Base-by-base conservation (phyloP, 2,888 invertebrate genomes). In the Lepidonotus clava region DNA sequence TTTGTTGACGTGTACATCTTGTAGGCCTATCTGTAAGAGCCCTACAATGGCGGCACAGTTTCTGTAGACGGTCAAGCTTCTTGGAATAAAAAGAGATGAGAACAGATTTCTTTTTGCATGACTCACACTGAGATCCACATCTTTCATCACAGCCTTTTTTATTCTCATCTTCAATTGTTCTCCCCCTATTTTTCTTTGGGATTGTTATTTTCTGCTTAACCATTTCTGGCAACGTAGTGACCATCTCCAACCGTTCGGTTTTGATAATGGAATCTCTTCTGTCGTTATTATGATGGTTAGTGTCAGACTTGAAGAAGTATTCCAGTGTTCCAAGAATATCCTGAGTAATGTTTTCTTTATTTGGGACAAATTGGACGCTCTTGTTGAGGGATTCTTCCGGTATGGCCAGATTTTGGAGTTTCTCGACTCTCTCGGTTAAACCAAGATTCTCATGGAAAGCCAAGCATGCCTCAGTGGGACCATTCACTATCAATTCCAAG, bases 11-110 rank as follows among this genome's bases (percentile, higher is more conserved):
- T n/a, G n/a, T n/a, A n/a, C n/a, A n/a, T n/a, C n/a, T n/a, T n/a
- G n/a, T n/a, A n/a, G n/a, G n/a, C n/a, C n/a, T n/a, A 38, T 71
- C 71, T 11, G 71, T 34, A 0, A 71, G 71, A 18, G 71, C 71
- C 14, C 71, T 34, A 24, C 71, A 71, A 18, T 71, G 71, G 21
- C 71, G 71, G 38, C 71, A 71, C 71, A 71, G 38, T 71, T 38
- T 71, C 71, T 71, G 21, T 38, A 71, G 11, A 21, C 71, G 34
- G 36, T 34, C 71, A 34, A 21, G 34, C 36, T 71, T 71, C 71
- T 8, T 71, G 71, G 14, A 36, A 38, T 71, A 71, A 36, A 71
- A 71, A 0, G 71, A 71, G 14, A 71, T 24, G n/a, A 34, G 21
- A 1, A 24, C 38, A 21, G 34, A 34, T 18, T n/a, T 71, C 36